Conservation (phyloP, 2,888 invertebrate species). For the Drosophila maculinotata region DNA sequence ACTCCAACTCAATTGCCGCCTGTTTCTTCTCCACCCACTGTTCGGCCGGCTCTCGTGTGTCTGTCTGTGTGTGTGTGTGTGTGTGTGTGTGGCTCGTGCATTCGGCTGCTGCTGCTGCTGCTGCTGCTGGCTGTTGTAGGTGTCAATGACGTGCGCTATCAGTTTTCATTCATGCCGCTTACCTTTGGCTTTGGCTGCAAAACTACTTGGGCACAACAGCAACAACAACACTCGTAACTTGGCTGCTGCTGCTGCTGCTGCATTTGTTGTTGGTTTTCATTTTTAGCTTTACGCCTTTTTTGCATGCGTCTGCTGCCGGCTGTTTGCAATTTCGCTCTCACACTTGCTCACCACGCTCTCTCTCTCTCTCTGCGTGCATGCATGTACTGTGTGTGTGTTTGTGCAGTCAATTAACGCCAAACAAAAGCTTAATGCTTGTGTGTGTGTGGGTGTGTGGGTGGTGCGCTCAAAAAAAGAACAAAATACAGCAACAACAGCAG, state of each 20-base stretch:
- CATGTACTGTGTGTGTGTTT: slow-evolving; percentile 42
- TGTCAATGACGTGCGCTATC: slow-evolving; percentile 80
- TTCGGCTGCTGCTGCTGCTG: slow-evolving; percentile 22
- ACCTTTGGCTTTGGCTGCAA: slow-evolving; percentile 48
- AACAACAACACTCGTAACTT: slow-evolving; percentile 21
- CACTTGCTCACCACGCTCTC: slow-evolving; percentile 6
- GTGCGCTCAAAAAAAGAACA: slow-evolving; percentile 33
- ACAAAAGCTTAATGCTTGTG: slow-evolving; percentile 61
- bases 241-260: slow-evolving; percentile 8
- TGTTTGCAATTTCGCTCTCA: slow-evolving; percentile 30
- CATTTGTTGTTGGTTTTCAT: slow-evolving; percentile 24
- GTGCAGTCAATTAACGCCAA: slow-evolving; percentile 75
- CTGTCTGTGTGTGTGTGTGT: not conserved
- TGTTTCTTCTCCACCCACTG: slow-evolving; percentile 17
- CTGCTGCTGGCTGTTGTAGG: slow-evolving; percentile 54
- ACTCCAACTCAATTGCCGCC: slow-evolving; percentile 15
- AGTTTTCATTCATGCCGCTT: slow-evolving; percentile 73
- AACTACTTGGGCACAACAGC: slow-evolving; percentile 37
- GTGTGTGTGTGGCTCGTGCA: slow-evolving; percentile 24
- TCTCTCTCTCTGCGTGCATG: slow-evolving; percentile 9
- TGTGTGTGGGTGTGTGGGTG: slow-evolving; percentile 21
- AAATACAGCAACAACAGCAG: no score
- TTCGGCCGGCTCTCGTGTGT: slow-evolving; percentile 1
- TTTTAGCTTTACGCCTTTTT: slow-evolving; percentile 32
- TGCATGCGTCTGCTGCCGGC: slow-evolving; percentile 55